Evolutionary conservation across 2,888 invertebrate species (phyloP).

Genomic region (Catocala fraxini): DNA sequence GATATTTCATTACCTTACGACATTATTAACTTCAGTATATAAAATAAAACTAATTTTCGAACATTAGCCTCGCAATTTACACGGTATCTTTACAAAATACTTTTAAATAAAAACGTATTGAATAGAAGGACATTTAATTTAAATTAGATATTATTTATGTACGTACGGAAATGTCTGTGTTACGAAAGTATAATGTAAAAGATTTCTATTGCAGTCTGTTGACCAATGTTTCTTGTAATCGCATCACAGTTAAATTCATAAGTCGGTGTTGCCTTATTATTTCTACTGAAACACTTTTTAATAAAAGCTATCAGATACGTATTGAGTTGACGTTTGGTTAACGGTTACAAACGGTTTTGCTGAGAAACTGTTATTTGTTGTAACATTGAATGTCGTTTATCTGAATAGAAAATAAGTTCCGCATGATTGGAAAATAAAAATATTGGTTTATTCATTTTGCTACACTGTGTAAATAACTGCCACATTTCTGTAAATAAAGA

Average conservation of each 20-base stretch:
- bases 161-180: neutral
- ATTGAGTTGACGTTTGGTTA: neutral
- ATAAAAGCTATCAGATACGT: neutral
- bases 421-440: no score
- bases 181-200: no score
- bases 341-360: neutral
- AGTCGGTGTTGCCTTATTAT: no score
- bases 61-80: constrained; percentile 5
- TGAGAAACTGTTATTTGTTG: no score
- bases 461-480: no score
- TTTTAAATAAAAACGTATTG: neutral
- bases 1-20: constrained; percentile 16
- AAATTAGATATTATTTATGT: constrained; percentile 7
- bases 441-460: no score
- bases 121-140: neutral
- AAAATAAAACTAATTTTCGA: constrained; percentile 9
- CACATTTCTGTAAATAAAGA: no score
- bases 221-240: no score
- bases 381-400: no score
- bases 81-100: constrained; percentile 8
- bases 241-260: no score
- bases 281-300: constrained; percentile 2
- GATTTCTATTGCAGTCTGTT: no score
- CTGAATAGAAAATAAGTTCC: no score
- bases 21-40: constrained; percentile 1